These are phyloP conservation scores for Cotesia glomerata DNA, from an alignment of 1,140 invertebrate species.

Conservation along the genomic window DNA sequence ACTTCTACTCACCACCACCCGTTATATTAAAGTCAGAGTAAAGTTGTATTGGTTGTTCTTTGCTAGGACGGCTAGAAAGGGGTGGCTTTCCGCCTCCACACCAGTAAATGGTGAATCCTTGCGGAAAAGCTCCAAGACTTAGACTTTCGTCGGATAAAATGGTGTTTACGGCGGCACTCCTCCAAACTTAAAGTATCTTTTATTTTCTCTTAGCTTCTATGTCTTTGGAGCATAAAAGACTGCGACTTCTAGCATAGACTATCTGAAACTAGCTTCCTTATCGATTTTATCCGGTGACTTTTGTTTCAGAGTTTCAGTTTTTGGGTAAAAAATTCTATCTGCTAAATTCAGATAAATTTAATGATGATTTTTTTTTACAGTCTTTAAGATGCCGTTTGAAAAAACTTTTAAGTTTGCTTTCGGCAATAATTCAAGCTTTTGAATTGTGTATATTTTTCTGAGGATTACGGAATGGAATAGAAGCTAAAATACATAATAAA, in stretches of 20 bases:
- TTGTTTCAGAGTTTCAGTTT: neutral
- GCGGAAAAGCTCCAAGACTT: conserved; percentile 54
- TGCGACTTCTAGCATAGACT: too few relatives aligned
- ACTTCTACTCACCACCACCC: neutral
- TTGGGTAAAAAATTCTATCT: too few relatives aligned
- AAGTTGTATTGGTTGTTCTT: neutral
- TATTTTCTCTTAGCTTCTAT: neutral
- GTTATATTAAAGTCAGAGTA: neutral
- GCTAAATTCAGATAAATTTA: too few relatives aligned
- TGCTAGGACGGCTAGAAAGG: conserved; percentile 26
- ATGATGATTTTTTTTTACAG: neutral
- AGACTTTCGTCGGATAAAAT: conserved; percentile 43
- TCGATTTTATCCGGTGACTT: neutral
- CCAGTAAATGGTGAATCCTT: conserved; percentile 49
- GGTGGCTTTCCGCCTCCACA: conserved; percentile 32
- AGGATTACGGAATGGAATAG: too few relatives aligned
- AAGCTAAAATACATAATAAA: too few relatives aligned
- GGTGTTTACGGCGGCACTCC: conserved; percentile 41
- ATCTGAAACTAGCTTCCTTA: neutral
- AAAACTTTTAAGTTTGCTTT: too few relatives aligned
- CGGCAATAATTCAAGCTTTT: too few relatives aligned
- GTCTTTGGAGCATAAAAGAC: neutral
- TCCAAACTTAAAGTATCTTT: conserved; percentile 5
- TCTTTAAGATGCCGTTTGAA: neutral
- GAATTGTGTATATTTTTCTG: too few relatives aligned